Evolutionary conservation across 23 tunicate species (phyloP).

Genomic region (Diplosoma virens): DNA sequence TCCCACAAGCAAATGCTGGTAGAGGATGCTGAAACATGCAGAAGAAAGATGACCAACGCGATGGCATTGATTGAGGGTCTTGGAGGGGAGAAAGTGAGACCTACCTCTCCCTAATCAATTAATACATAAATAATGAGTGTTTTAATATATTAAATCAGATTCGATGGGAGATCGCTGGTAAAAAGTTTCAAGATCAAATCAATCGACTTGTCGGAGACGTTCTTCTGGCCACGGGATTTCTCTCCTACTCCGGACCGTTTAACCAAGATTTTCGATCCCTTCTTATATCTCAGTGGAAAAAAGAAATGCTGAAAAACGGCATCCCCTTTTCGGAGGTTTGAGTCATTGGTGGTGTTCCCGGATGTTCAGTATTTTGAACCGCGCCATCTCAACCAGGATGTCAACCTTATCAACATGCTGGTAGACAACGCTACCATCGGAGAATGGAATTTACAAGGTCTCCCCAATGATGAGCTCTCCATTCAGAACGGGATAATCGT

Average conservation of each 20-base stretch:
- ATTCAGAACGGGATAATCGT: slow-evolving; percentile 86
- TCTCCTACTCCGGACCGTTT: slow-evolving; percentile 87
- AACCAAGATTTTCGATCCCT: slow-evolving; percentile 82
- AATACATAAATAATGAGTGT: not conserved
- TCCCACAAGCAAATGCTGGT: slow-evolving; percentile 66
- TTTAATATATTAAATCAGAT: slow-evolving; percentile 7
- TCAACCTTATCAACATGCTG: slow-evolving; percentile 67
- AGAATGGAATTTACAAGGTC: slow-evolving; percentile 78
- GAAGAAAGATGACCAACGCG: slow-evolving; percentile 80
- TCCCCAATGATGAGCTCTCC: slow-evolving; percentile 75
- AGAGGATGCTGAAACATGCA: slow-evolving; percentile 78
- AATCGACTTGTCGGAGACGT: slow-evolving; percentile 72
- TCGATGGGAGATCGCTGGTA: slow-evolving; percentile 75
- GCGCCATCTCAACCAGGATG: too few relatives aligned
- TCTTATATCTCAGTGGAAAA: slow-evolving; percentile 58
- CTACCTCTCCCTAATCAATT: too few relatives aligned
- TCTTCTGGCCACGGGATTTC: slow-evolving; percentile 77
- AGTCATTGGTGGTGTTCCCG: too few relatives aligned
- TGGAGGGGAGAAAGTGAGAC: slow-evolving; percentile 75
- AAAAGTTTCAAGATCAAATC: slow-evolving; percentile 64
- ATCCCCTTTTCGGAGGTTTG: slow-evolving; percentile 75
- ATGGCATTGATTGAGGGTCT: slow-evolving; percentile 81
- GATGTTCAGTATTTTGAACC: too few relatives aligned
- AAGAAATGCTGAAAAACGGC: slow-evolving; percentile 52
- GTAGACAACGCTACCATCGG: slow-evolving; percentile 78